phyloP scores from a whole-genome alignment of 2,113 vertebrate genomes.

The Deroptyus accipitrinus region DNA sequence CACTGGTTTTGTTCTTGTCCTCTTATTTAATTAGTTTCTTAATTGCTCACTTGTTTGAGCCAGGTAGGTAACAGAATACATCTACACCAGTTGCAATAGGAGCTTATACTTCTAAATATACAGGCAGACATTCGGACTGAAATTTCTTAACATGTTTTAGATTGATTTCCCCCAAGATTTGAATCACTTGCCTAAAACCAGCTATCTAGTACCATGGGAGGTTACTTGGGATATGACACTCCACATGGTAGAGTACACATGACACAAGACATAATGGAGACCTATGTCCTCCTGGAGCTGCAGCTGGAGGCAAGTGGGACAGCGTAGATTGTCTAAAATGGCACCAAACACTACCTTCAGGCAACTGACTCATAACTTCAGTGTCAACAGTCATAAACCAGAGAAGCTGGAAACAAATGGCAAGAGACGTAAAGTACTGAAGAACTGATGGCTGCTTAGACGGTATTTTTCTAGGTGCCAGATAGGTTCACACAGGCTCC shows the following conservation, averaged over 20 bases:
- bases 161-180: not conserved
- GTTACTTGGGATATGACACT: not conserved
- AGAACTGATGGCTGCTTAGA: not conserved
- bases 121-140: not conserved
- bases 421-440: not conserved
- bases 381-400: not conserved
- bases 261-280: not conserved
- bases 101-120: not conserved
- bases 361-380: not conserved
- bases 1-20: not conserved
- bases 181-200: not conserved
- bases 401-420: not conserved
- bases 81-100: not conserved
- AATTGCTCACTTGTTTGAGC: not conserved
- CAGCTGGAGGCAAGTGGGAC: not conserved
- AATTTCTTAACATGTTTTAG: not conserved
- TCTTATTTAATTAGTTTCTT: conserved; percentile 2
- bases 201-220: not conserved
- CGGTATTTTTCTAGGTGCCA: not conserved
- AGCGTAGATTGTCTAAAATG: not conserved
- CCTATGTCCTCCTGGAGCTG: not conserved
- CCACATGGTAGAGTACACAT: not conserved
- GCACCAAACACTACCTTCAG: not conserved
- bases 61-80: not conserved
- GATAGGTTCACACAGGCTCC: not conserved